Evolutionary conservation across 1,140 invertebrate species (phyloP).

Genomic region (Bombus affinis): DNA sequence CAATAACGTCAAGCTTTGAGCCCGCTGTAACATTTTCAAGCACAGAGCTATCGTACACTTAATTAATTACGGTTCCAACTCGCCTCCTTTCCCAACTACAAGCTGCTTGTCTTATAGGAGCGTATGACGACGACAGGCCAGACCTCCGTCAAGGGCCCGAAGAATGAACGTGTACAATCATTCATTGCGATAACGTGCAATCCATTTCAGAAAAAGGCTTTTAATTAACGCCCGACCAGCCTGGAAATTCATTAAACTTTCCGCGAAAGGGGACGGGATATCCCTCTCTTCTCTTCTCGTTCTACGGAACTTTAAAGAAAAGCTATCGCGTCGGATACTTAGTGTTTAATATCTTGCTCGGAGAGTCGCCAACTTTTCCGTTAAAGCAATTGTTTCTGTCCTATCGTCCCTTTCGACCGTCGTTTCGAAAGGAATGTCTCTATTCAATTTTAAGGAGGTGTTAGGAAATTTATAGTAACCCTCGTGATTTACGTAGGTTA

Average conservation of each 20-base stretch:
- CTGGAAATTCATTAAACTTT: conserved; percentile 50
- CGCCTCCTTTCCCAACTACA: conserved; percentile 4
- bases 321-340: conserved; percentile 29
- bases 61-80: conserved; percentile 71
- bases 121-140: too few species aligned
- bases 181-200: conserved; percentile 52
- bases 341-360: conserved; percentile 36
- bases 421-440: background rate
- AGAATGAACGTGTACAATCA: conserved; percentile 48
- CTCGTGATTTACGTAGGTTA: background rate
- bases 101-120: background rate
- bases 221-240: conserved; percentile 58
- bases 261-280: background rate
- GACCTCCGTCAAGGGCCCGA: background rate
- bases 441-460: background rate
- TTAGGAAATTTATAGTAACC: background rate
- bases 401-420: background rate
- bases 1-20: conserved; percentile 70
- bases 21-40: conserved; percentile 70
- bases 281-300: too few species aligned
- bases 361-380: background rate
- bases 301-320: conserved; percentile 25
- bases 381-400: conserved; percentile 21
- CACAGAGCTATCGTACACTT: conserved; percentile 70
- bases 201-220: conserved; percentile 53